phyloP scores from a whole-genome alignment of 2,797 vertebrate species.

The Psittacula derbiana region DNA sequence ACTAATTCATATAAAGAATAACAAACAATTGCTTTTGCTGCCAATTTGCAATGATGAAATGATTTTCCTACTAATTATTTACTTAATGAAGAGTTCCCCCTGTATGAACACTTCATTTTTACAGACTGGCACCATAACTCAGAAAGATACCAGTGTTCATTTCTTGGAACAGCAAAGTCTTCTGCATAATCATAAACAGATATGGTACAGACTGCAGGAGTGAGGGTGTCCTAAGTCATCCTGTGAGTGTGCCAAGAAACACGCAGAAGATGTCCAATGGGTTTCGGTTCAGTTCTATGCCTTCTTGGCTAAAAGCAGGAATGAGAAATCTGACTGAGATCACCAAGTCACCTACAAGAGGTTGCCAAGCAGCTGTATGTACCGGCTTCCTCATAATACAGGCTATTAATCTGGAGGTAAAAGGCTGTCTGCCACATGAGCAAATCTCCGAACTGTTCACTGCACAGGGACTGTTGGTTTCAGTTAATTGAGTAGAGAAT shows the following conservation, averaged over 20 bases:
- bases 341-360: neutral
- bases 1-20: neutral
- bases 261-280: neutral
- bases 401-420: neutral
- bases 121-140: neutral
- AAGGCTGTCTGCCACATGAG: neutral
- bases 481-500: neutral
- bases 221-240: neutral
- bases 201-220: neutral
- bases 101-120: neutral
- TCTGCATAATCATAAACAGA: neutral
- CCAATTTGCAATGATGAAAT: neutral
- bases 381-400: neutral
- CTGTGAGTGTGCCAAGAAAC: rapidly evolving
- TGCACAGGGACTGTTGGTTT: neutral
- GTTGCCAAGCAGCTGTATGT: neutral
- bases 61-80: neutral
- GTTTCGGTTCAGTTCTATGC: neutral
- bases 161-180: neutral
- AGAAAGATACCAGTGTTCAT: neutral
- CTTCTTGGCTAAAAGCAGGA: neutral
- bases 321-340: neutral
- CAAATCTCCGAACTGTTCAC: neutral
- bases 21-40: neutral
- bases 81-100: neutral